phyloP scores from a whole-genome alignment of 2,888 invertebrate species.

The Synanthedon tipuliformis region DNA sequence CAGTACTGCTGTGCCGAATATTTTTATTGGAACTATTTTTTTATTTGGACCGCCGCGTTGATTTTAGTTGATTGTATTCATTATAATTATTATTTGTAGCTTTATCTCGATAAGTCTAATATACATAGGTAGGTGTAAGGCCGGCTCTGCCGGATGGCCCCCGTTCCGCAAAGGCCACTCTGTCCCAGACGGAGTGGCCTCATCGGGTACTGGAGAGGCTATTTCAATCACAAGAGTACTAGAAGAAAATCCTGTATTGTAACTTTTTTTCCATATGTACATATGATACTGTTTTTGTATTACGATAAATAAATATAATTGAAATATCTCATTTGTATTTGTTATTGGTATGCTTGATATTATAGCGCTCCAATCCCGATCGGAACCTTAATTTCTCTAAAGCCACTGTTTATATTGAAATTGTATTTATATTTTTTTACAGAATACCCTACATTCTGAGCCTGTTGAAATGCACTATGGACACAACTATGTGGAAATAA shows the following conservation, averaged over 20 bases:
- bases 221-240: constrained; percentile 82
- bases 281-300: constrained; percentile 71
- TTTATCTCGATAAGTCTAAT: constrained; percentile 68
- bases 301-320: constrained; percentile 67
- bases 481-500: constrained; percentile 70
- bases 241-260: constrained; percentile 71
- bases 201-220: constrained; percentile 85
- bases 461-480: constrained; percentile 67
- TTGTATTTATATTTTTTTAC: constrained; percentile 61
- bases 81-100: constrained; percentile 54
- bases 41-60: constrained; percentile 61
- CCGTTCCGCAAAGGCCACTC: constrained; percentile 72
- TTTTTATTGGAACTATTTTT: constrained; percentile 59
- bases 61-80: constrained; percentile 68
- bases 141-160: constrained; percentile 70
- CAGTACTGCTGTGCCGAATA: constrained; percentile 64
- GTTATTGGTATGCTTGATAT: constrained; percentile 51
- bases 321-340: constrained; percentile 62
- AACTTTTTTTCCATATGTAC: constrained; percentile 67
- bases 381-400: constrained; percentile 62
- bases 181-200: constrained; percentile 77
- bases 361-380: constrained; percentile 69
- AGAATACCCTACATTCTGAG: constrained; percentile 62
- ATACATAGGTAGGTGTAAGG: constrained; percentile 65
- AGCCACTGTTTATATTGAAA: constrained; percentile 41